Evolutionary conservation across 2,888 invertebrate species (phyloP).

Genomic region (Tenthredo livida): DNA sequence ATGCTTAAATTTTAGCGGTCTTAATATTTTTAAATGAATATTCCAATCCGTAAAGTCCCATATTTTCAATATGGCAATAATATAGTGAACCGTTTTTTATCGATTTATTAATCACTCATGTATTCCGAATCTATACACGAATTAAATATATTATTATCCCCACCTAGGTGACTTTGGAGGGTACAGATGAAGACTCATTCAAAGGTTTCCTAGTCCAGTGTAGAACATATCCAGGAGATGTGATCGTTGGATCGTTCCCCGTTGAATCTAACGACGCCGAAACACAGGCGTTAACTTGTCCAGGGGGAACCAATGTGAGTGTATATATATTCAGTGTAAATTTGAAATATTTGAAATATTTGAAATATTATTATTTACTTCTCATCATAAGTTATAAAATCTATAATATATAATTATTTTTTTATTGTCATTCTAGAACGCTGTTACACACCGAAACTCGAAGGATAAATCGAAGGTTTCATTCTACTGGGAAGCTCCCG

Average conservation of each 20-base stretch:
- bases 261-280: not conserved
- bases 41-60: too few species aligned
- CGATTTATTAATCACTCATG: too few species aligned
- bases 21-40: too few species aligned
- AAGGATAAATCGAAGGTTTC: slow-evolving; percentile 10
- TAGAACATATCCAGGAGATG: too few species aligned
- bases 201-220: slow-evolving; percentile 53
- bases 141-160: too few species aligned
- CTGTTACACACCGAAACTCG: slow-evolving; percentile 34
- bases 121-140: too few species aligned
- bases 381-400: not conserved
- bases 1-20: too few species aligned
- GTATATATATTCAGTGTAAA: not conserved
- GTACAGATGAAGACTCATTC: slow-evolving; percentile 21
- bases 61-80: too few species aligned
- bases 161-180: too few species aligned
- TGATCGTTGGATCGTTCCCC: slow-evolving; percentile 35
- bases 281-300: slow-evolving; percentile 29
- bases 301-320: slow-evolving; percentile 17
- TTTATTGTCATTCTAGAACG: slow-evolving; percentile 19
- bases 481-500: not conserved
- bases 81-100: too few species aligned
- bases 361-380: not conserved
- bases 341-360: too few species aligned
- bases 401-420: not conserved